Conservation (phyloP, 2,888 invertebrate genomes). For the Luffia ferchaultella region DNA sequence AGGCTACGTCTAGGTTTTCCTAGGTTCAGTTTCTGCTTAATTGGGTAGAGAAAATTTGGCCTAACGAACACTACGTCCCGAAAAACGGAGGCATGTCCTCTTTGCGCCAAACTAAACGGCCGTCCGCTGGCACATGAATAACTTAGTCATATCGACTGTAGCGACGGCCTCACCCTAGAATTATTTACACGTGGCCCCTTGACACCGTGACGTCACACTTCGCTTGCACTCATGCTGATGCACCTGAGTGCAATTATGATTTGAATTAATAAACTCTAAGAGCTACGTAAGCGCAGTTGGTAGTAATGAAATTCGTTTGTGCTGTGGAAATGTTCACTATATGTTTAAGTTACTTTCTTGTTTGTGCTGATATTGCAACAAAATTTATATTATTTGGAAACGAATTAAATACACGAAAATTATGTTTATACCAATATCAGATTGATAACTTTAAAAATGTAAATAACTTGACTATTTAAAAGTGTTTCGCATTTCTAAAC, state of each 20-base stretch:
- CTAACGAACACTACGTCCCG: too few relatives aligned
- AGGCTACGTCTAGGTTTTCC: background rate
- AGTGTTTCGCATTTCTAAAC: too few relatives aligned
- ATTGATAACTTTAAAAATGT: background rate
- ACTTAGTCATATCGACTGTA: conserved; percentile 57
- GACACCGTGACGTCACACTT: conserved; percentile 24
- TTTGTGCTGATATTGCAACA: background rate
- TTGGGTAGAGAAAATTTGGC: too few relatives aligned
- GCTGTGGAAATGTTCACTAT: conserved; percentile 1
- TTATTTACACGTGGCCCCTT: conserved; percentile 41
- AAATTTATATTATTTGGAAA: background rate
- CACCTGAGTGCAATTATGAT: too few relatives aligned
- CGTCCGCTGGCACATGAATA: conserved; percentile 52
- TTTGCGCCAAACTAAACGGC: conserved; percentile 35
- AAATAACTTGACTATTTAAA: background rate
- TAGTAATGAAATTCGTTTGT: background rate
- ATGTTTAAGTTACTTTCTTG: background rate
- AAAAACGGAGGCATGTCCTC: conserved; percentile 27
- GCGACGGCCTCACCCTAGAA: conserved; percentile 35
- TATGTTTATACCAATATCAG: background rate
- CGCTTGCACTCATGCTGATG: conserved; percentile 27
- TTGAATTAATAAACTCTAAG: too few relatives aligned
- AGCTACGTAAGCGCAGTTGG: background rate
- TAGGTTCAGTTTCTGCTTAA: too few relatives aligned
- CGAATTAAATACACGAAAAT: background rate